phyloP scores from a whole-genome alignment of 1,140 invertebrate species.

The Thalassaphorura encarpata region DNA sequence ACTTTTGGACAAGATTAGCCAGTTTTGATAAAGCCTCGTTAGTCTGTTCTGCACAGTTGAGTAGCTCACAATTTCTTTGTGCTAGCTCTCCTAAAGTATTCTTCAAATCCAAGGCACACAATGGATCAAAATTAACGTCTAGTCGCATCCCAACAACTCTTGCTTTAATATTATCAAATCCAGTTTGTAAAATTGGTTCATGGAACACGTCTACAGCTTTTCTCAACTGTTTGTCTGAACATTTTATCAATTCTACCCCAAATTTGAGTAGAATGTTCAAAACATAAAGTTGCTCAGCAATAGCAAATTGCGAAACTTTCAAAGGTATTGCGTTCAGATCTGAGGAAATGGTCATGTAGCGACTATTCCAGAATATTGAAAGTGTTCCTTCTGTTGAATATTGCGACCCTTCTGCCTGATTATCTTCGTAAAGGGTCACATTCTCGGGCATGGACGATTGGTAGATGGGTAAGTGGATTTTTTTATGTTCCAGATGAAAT shows the following conservation, averaged over 20 bases:
- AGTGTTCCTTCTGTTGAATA: background rate
- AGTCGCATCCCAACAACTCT: background rate
- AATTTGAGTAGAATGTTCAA: background rate
- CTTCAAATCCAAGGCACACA: conserved; percentile 4
- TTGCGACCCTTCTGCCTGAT: background rate
- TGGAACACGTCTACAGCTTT: background rate
- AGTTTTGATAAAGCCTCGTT: no score
- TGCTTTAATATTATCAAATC: background rate
- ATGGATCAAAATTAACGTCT: conserved; percentile 3
- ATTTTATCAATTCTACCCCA: background rate
- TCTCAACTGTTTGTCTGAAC: background rate
- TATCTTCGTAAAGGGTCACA: conserved; percentile 9
- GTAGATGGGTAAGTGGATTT: background rate
- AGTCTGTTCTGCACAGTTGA: background rate
- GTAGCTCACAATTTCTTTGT: conserved; percentile 5
- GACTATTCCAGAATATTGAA: background rate
- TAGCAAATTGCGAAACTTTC: background rate
- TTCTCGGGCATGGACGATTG: conserved; percentile 7
- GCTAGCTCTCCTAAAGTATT: conserved; percentile 4
- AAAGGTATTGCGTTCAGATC: background rate
- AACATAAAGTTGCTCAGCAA: background rate
- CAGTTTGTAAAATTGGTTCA: background rate
- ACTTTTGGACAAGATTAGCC: background rate
- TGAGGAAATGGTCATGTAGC: background rate
- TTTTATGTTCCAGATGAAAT: conserved; percentile 1